phyloP scores from a whole-genome alignment of 2,888 invertebrate species.

The Holacanthella duospinosa region DNA sequence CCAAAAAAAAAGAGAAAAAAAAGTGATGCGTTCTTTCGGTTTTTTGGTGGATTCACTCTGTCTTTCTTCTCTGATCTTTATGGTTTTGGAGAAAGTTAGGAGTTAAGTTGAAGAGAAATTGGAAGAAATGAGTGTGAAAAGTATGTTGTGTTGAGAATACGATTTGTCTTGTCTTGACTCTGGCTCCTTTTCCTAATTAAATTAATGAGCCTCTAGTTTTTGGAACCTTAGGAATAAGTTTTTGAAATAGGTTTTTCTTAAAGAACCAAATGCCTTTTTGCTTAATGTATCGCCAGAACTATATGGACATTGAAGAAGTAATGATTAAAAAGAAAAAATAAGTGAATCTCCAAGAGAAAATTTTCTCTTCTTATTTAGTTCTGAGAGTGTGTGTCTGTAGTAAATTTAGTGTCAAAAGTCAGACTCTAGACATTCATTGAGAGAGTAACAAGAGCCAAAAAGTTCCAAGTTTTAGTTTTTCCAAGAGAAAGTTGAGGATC shows the following conservation, averaged over 20 bases:
- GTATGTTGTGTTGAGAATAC: background rate
- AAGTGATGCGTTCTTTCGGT: background rate
- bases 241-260: background rate
- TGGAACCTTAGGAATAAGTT: background rate
- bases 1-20: background rate
- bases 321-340: background rate
- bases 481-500: background rate
- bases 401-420: background rate
- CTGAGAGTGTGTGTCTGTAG: background rate
- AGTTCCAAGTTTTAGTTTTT: background rate
- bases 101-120: too few relatives aligned
- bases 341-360: background rate
- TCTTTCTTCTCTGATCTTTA: too few relatives aligned
- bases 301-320: background rate
- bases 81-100: too few relatives aligned
- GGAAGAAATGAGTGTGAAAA: background rate
- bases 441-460: background rate
- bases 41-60: too few relatives aligned
- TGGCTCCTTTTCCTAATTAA: background rate
- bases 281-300: background rate
- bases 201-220: background rate
- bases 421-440: background rate
- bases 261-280: background rate
- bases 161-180: background rate
- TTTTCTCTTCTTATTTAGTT: background rate